Conservation (phyloP, 2,888 invertebrate species). For the Nebria brevicollis region DNA sequence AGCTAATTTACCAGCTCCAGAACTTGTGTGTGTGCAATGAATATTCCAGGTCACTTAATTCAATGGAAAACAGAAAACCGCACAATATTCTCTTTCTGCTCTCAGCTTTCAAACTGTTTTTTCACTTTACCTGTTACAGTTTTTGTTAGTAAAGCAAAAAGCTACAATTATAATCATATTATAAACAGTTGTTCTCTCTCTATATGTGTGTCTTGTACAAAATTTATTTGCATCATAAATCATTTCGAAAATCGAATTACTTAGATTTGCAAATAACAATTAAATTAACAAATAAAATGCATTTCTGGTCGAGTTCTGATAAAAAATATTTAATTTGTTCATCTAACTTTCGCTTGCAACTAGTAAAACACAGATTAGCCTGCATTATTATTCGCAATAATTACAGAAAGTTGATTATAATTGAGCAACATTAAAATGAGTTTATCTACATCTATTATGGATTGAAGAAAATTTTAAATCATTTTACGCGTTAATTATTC, state of each 20-base stretch:
- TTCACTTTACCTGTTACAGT: neutral
- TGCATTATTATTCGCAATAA: slow-evolving; percentile 16
- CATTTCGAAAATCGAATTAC: too few species aligned
- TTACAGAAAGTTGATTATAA: slow-evolving; percentile 19
- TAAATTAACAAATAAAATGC: too few species aligned
- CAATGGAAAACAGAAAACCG: slow-evolving; percentile 22
- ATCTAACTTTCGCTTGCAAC: neutral
- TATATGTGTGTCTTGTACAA: neutral
- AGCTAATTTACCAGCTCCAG: neutral
- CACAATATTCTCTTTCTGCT: slow-evolving; percentile 11
- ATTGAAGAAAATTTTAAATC: slow-evolving; percentile 12
- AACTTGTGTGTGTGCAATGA: slow-evolving; percentile 8
- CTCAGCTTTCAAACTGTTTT: slow-evolving; percentile 12
- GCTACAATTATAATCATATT: neutral
- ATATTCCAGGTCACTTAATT: slow-evolving; percentile 22
- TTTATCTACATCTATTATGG: neutral
- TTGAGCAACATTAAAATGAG: neutral
- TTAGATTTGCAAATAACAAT: too few species aligned
- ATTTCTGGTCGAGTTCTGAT: too few species aligned
- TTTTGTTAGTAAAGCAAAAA: neutral
- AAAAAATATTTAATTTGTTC: neutral
- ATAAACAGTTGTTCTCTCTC: neutral
- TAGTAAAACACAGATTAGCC: slow-evolving; percentile 2
- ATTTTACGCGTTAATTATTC: slow-evolving; percentile 11
- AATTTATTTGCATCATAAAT: neutral